These are phyloP conservation scores for Diarsia rubi DNA, from an alignment of 2,888 invertebrate species.

Conservation along the genomic window DNA sequence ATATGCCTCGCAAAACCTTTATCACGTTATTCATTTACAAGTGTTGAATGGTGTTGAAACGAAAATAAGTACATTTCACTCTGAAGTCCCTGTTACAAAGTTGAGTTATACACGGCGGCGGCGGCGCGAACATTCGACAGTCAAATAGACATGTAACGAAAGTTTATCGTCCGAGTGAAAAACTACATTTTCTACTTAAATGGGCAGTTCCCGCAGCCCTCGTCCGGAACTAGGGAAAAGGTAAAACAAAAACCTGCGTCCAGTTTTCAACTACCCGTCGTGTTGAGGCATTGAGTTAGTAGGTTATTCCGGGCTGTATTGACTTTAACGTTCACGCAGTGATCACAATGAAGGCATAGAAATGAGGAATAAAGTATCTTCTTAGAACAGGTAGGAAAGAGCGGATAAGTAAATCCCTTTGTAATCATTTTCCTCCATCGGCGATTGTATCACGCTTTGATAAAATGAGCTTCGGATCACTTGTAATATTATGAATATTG, in stretches of 20 bases:
- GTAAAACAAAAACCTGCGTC: slow-evolving; percentile 20
- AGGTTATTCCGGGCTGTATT: not conserved
- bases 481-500: not conserved
- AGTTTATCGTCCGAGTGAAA: slow-evolving; percentile 41
- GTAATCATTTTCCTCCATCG: not conserved
- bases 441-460: not conserved
- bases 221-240: slow-evolving; percentile 3
- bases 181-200: slow-evolving; percentile 44
- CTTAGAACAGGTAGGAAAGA: not conserved
- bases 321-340: not conserved
- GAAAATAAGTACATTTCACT: not conserved
- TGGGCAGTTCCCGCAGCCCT: not conserved
- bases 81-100: slow-evolving; percentile 4
- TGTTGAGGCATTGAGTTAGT: slow-evolving; percentile 5
- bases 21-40: not conserved
- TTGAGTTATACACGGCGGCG: not conserved
- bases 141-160: slow-evolving; percentile 18
- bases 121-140: slow-evolving; percentile 4
- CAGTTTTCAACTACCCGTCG: slow-evolving; percentile 1
- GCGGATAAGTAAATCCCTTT: not conserved
- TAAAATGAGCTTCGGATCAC: slow-evolving; percentile 1
- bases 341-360: not conserved
- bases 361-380: not conserved
- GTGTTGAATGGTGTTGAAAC: not conserved
- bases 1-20: not conserved